Evolutionary conservation across 37 sponge, comb jelly and placozoan species (phyloP), one percentile per base, ranked within the genome.

Genomic region (Agelas oroides): DNA sequence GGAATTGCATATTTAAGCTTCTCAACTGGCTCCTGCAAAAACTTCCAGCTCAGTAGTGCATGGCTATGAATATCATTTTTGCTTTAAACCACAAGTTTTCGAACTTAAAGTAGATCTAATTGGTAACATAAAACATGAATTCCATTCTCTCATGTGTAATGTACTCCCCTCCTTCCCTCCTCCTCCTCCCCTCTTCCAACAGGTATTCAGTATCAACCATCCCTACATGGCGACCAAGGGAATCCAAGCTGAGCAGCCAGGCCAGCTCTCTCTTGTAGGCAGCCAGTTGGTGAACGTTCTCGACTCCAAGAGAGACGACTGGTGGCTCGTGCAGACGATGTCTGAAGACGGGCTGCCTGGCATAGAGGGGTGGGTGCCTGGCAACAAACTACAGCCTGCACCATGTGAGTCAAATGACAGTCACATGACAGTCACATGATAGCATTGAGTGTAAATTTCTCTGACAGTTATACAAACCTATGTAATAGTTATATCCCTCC

Each of bases 311-410:
- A 74, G 87, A 13, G 76, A 72, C 21, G 94, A 93, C 87, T 93
- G 94, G 94, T 93, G 94, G 94, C 75, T 93, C 28, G 90, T 86
- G 20, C 24, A 53, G 1, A 93, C 94, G 38, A 52, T 86, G 15
- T 53, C 86, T 0, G 41, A 75, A 20, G 75, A 75, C 32, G 41
- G 55, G 78, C 17, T 24, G 2, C 53, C 83, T 13, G 34, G 46
- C 3, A 65, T 40, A 27, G 84, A 92, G 69, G 92, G 92, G 33
- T 92, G 92, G 92, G 88, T 87, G 13, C 79, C 74, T 13, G 25
- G 70, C 39, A 23, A 28, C 59, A 30, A 37, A 17, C 70, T 90
- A 0, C 62, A 60, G 35, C 90, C 78, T 46, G 64, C 64, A 62
- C 24, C 28, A 62, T 28, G 24, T 62, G 28, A 28, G 24, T 24